Evolutionary conservation across 2,888 invertebrate genomes (phyloP).

Genomic region (Philereme transversata): DNA sequence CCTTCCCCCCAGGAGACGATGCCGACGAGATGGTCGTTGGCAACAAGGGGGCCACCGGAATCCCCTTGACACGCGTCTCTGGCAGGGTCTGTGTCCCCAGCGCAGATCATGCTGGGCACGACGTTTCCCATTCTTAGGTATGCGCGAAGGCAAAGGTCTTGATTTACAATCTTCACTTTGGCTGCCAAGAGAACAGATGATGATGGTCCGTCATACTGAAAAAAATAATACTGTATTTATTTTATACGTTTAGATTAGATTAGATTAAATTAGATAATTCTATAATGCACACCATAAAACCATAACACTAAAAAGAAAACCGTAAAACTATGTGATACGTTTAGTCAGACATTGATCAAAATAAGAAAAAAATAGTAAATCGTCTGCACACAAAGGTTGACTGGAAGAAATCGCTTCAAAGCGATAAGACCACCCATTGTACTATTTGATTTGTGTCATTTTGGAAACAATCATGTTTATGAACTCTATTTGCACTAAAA

Average conservation of each 20-base stretch:
- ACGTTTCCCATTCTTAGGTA: constrained; percentile 64
- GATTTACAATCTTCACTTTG: constrained; percentile 65
- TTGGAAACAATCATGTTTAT: too few species aligned
- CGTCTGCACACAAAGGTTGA: too few species aligned
- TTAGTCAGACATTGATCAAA: too few species aligned
- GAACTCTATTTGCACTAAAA: too few species aligned
- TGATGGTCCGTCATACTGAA: constrained; percentile 64
- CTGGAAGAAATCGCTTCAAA: too few species aligned
- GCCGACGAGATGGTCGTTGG: constrained; percentile 71
- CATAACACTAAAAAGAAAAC: too few species aligned
- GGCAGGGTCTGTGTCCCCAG: constrained; percentile 56
- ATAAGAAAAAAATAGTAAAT: too few species aligned
- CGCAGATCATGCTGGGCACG: constrained; percentile 73
- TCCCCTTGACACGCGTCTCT: constrained; percentile 82
- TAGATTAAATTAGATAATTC: too few species aligned
- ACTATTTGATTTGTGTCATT: too few species aligned
- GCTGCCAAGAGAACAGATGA: constrained; percentile 65
- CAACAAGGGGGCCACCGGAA: constrained; percentile 85
- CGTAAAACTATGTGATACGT: too few species aligned
- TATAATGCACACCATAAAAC: too few species aligned
- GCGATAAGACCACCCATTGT: too few species aligned
- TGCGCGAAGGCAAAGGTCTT: constrained; percentile 59
- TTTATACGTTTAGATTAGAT: background rate
- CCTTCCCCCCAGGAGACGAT: constrained; percentile 85
- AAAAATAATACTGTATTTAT: constrained; percentile 20